Base-by-base conservation (phyloP, 1,140 invertebrate genomes). In the Drosophila sulfurigaster region DNA sequence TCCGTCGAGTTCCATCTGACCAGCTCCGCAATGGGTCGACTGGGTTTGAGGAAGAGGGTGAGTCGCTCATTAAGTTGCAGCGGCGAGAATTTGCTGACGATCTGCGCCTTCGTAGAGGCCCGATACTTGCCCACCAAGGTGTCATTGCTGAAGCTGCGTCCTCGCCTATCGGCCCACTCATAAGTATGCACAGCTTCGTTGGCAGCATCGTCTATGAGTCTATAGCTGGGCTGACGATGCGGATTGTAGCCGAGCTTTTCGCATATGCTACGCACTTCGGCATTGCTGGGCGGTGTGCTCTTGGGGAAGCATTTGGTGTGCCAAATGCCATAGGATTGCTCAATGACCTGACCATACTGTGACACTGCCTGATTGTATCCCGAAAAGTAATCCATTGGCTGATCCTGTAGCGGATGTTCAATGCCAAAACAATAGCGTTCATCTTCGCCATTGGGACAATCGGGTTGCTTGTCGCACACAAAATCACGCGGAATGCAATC, bases 401-500 rank as follows among this genome's bases (percentile, higher is more conserved):
- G 65, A 51, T 73, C 56, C 11, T 81, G 64, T 13, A 90, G 91
- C 83, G 67, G 91, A 71, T 82, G 85, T 59, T 92, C 81, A 10
- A 93, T 70, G n/a, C 85, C 93, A 52, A 91, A 82, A 59, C 95
- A 96, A 5, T 88, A 43, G 5, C 78, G 72, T 88, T 97, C 96
- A 81, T 97, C 96, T 48, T 96, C 95, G 2, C 94, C 95, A 68
- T 95, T 93, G 1, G 94, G 94, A 91, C 96, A 97, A 80, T 97
- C 96, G 0, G 79, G 74, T 2, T 94, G 89, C 10, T 94, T 95
- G 78, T 97, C 96, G 81, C 96, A 97, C 1, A 96, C 94, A 88
- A 96, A 94, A 62, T 96, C 96, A 10, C 92, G 92, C 0, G 95
- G 93, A 20, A 97, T 93, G 76, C 96, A 97, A 16, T 92, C 91